A percentile compares a stretch with the other conserved stretches of the same genome.
Conservation (phyloP, 2,113 vertebrate genomes). For the Pituophis catenifer region DNA sequence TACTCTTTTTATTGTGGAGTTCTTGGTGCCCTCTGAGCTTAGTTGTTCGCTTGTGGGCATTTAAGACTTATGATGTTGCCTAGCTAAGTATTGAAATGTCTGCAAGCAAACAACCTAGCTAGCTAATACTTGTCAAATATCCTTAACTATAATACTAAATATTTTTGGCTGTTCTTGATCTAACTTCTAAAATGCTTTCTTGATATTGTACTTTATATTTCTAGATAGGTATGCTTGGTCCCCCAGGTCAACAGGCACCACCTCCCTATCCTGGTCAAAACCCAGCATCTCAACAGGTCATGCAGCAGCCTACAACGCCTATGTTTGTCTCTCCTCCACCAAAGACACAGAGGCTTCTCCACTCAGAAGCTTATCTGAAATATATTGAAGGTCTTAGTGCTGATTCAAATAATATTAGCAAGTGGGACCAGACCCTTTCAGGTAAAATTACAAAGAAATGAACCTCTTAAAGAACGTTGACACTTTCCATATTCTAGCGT, state of each 20-base stretch:
- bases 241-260: slow-evolving; percentile 83
- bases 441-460: slow-evolving; percentile 70
- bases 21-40: not conserved
- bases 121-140: not conserved
- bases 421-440: slow-evolving; percentile 96
- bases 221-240: slow-evolving; percentile 80
- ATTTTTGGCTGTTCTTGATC: not conserved
- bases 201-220: slow-evolving; percentile 7
- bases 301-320: slow-evolving; percentile 92
- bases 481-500: not conserved
- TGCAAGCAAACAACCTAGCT: not conserved
- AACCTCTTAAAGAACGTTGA: not conserved
- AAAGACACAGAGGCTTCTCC: slow-evolving; percentile 92
- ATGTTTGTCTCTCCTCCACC: slow-evolving; percentile 95
- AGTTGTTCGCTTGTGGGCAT: not conserved
- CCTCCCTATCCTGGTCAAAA: slow-evolving; percentile 88
- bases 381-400: slow-evolving; percentile 96
- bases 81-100: not conserved
- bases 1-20: not conserved
- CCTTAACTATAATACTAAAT: not conserved
- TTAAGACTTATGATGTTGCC: not conserved
- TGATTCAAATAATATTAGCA: slow-evolving; percentile 91
- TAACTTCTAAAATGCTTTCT: not conserved
- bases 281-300: slow-evolving; percentile 77
- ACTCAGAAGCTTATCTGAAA: slow-evolving; percentile 95